Conservation (phyloP, 2,888 invertebrate genomes). For the Drosophila mulleri region DNA sequence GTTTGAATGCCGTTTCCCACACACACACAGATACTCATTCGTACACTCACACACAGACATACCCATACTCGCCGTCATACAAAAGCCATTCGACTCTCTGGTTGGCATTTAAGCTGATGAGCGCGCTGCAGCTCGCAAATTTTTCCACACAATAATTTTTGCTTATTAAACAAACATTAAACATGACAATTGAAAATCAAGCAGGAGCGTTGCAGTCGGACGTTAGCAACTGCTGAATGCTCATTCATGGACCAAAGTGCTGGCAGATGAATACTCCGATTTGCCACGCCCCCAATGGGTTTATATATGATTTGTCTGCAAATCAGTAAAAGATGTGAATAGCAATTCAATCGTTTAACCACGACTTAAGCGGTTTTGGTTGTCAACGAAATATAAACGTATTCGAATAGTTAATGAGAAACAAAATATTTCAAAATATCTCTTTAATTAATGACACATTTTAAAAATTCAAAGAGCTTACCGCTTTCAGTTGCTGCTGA, state of each 20-base stretch:
- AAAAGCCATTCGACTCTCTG: constrained; percentile 23
- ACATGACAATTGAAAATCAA: constrained; percentile 20
- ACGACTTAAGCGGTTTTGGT: no score
- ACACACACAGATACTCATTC: constrained; percentile 4
- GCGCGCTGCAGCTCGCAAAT: constrained; percentile 20
- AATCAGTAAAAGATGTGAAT: no score
- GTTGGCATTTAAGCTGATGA: constrained; percentile 60
- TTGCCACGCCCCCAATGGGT: no score
- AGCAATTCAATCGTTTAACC: no score
- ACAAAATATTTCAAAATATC: no score
- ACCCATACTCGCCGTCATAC: constrained; percentile 10
- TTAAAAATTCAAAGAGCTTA: no score
- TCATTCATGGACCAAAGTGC: neutral
- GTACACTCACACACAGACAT: constrained; percentile 9
- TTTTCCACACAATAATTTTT: constrained; percentile 31
- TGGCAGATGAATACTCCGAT: no score
- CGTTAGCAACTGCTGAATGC: neutral
- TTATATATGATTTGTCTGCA: no score
- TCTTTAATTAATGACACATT: no score
- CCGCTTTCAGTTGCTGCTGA: no score
- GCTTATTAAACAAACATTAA: constrained; percentile 13
- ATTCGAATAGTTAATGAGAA: no score
- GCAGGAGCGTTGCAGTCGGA: neutral
- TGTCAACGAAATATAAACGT: no score
- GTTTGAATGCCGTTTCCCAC: constrained; percentile 51